Base-by-base conservation (phyloP, 2,888 invertebrate species). In the Brachynemurus nebulosus region DNA sequence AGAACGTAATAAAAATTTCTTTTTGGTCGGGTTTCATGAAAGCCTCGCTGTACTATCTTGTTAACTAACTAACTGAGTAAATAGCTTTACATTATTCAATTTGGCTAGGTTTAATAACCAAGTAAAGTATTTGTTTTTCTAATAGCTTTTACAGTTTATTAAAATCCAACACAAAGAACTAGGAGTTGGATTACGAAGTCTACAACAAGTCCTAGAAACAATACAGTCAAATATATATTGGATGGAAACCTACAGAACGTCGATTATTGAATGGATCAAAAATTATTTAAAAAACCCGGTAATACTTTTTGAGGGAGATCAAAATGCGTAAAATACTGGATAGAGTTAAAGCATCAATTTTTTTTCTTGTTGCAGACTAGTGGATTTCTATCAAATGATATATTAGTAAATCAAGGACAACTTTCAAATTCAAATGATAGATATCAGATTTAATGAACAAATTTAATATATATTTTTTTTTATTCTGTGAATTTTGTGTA, bases 221-320 rank as follows among this genome's bases (percentile, higher is more conserved):
- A 80, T 81, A 0, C 75, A 81, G 51, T 78, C 82, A 3, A 90
- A 91, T 59, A 80, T 90, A 1, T 74, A 78, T 51, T 93, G 92
- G 92, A 80, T 85, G 74, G 68, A 78, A 42, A 69, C 68, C 38
- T 84, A 89, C 64, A 84, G 82, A 57, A 66, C 74, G 42, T 72
- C 72, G 2, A 85, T 92, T 47, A 72, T 78, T 3, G 65, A 74
- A 23, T 92, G 92, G 92, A 19, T 18, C 12, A 18, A 37, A 37
- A 37, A 37, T 37, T 37, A 19, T 30, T 30, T 30, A 6, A 30
- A 30, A 30, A 30, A 30, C n/a, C 30, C 30, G 30, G 30, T 30
- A 30, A 30, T 4, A 4, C 14, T 5, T 8, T n/a, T n/a, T n/a
- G n/a, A n/a, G n/a, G n/a, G n/a, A n/a, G n/a, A n/a, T n/a, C 7